These are phyloP conservation scores for Chelon auratus DNA, from an alignment of 2,797 vertebrate species.

Conservation along the genomic window DNA sequence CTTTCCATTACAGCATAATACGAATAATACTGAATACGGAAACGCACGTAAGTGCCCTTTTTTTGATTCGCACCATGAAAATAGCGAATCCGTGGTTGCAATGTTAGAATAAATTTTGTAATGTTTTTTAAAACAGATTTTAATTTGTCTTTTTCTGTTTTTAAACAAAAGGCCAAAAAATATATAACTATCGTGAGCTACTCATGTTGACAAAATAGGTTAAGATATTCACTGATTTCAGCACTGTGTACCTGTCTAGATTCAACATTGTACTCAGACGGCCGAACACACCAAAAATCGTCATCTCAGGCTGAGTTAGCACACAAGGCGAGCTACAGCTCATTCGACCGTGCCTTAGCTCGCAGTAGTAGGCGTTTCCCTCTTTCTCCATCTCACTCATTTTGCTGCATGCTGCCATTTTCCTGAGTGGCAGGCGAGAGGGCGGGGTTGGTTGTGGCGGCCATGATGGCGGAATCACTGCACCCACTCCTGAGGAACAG, in stretches of 20 bases:
- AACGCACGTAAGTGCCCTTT: neutral
- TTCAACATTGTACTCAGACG: slow-evolving; percentile 29
- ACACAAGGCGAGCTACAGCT: slow-evolving; percentile 54
- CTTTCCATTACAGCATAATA: slow-evolving; percentile 9
- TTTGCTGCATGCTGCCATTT: slow-evolving; percentile 75
- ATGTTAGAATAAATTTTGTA: neutral
- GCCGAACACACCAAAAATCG: slow-evolving; percentile 57
- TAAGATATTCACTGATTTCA: slow-evolving; percentile 44
- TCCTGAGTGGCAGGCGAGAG: slow-evolving; percentile 75
- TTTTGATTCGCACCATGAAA: neutral
- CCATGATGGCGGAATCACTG: slow-evolving; percentile 70
- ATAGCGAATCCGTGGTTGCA: neutral
- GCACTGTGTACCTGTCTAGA: slow-evolving; percentile 40
- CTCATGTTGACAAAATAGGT: slow-evolving; percentile 38
- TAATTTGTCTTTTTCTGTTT: no score
- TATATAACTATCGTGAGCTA: neutral
- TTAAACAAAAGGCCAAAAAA: neutral
- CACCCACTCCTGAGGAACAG: slow-evolving; percentile 73
- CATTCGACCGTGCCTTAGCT: slow-evolving; percentile 64
- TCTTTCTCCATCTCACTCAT: slow-evolving; percentile 73
- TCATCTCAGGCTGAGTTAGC: slow-evolving; percentile 58
- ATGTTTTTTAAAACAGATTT: neutral
- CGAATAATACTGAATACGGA: slow-evolving; percentile 1
- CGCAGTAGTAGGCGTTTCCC: slow-evolving; percentile 70
- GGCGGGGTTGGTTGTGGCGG: slow-evolving; percentile 73